These are phyloP conservation scores for Pangasius macronema DNA, from an alignment of 2,797 vertebrate species.

Conservation along the genomic window DNA sequence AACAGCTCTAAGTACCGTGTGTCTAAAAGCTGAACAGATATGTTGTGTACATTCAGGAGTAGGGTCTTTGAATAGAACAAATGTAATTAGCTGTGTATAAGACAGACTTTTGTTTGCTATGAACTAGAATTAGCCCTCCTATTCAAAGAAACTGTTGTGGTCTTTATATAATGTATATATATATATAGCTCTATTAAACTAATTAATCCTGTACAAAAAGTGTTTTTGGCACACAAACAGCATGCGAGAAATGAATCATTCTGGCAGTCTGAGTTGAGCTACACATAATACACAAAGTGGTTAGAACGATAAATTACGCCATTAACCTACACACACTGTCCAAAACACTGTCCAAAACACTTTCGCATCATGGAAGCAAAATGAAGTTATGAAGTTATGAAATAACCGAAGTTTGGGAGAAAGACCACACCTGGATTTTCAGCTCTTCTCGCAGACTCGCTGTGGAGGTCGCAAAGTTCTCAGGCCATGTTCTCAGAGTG, in stretches of 20 bases:
- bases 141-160: background rate
- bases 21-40: background rate
- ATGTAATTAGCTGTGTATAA: background rate
- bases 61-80: background rate
- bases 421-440: background rate
- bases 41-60: background rate
- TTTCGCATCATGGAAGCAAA: background rate
- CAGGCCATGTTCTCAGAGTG: too few relatives aligned
- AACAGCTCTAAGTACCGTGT: background rate
- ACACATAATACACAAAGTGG: background rate
- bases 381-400: background rate
- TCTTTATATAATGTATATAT: background rate
- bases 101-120: background rate
- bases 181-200: conserved; percentile 40
- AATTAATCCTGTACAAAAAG: background rate
- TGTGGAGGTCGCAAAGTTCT: background rate
- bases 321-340: background rate
- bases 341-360: conserved; percentile 4
- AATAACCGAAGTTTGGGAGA: background rate
- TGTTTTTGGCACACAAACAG: conserved; percentile 23
- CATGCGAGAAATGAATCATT: background rate
- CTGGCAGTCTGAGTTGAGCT: background rate
- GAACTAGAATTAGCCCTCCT: background rate
- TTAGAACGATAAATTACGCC: background rate
- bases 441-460: background rate